Evolutionary conservation across 2,113 vertebrate species (phyloP).

Genomic region (Pseudorasbora parva): DNA sequence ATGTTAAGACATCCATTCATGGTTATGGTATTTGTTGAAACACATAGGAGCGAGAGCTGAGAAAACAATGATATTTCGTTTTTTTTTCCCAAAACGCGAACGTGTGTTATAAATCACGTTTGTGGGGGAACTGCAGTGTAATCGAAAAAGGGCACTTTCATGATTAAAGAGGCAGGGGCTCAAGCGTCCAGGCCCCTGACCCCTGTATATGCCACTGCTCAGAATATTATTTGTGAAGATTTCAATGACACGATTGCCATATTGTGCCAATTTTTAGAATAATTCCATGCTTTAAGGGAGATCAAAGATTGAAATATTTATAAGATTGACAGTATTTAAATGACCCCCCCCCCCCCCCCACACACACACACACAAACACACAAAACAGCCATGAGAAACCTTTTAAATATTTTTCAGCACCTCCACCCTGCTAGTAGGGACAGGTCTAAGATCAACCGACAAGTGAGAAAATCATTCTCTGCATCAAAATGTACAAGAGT

Average conservation of each 20-base stretch:
- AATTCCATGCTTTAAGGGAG: not conserved
- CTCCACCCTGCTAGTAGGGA: not conserved
- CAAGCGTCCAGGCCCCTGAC: no score
- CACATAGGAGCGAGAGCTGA: conserved; percentile 7
- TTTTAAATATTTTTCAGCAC: not conserved
- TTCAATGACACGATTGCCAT: no score
- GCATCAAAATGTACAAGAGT: conserved; percentile 37
- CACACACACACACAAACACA: no score
- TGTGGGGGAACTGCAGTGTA: no score
- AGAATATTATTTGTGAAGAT: no score
- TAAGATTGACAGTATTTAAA: not conserved
- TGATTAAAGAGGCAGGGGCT: no score
- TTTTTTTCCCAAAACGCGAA: not conserved
- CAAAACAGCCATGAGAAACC: not conserved
- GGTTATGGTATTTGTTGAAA: conserved; percentile 44
- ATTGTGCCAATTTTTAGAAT: not conserved
- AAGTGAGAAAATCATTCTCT: conserved; percentile 1
- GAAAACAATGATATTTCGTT: conserved; percentile 51
- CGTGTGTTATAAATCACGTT: no score
- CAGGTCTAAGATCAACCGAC: not conserved
- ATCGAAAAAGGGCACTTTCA: no score
- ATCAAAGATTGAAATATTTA: not conserved
- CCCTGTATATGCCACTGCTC: no score
- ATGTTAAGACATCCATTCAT: conserved; percentile 41
- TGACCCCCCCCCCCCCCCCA: not conserved